phyloP scores from a whole-genome alignment of 2,113 vertebrate genomes.

The Terrapene triunguis region DNA sequence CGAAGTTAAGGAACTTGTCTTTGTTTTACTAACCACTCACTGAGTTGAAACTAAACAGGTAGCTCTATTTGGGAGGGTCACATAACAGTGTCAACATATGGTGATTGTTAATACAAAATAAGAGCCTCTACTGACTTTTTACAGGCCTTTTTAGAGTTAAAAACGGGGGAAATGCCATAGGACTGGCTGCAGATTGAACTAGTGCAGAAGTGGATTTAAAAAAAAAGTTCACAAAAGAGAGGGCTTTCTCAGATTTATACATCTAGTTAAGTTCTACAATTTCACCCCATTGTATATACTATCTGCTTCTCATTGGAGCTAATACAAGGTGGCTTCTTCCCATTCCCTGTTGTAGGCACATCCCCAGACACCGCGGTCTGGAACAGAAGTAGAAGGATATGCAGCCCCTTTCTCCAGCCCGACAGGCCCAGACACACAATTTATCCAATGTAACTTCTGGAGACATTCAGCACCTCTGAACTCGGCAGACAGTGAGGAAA shows the following conservation, averaged over 20 bases:
- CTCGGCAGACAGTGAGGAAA: neutral
- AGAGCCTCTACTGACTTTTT: conserved; percentile 17
- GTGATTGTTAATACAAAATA: neutral
- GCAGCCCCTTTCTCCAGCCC: neutral
- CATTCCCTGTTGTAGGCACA: neutral
- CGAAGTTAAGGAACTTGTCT: neutral
- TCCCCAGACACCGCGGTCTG: neutral
- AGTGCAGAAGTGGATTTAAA: neutral
- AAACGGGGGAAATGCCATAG: too few species aligned
- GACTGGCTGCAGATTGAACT: neutral
- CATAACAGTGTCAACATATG: conserved; percentile 23
- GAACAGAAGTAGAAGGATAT: neutral
- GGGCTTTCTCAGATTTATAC: neutral
- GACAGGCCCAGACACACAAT: neutral
- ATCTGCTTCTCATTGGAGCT: neutral
- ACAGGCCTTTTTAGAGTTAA: neutral
- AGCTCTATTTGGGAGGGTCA: conserved; percentile 35
- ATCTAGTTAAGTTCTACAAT: neutral
- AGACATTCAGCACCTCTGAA: neutral
- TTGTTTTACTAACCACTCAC: neutral
- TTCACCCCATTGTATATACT: neutral
- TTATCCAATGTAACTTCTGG: neutral
- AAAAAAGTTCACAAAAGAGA: neutral
- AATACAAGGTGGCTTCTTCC: neutral
- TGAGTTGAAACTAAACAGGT: conserved; percentile 37